Evolutionary conservation across 2,113 vertebrate genomes (phyloP), one percentile per base, ranked within the genome.

Genomic region (Apteryx owenii): DNA sequence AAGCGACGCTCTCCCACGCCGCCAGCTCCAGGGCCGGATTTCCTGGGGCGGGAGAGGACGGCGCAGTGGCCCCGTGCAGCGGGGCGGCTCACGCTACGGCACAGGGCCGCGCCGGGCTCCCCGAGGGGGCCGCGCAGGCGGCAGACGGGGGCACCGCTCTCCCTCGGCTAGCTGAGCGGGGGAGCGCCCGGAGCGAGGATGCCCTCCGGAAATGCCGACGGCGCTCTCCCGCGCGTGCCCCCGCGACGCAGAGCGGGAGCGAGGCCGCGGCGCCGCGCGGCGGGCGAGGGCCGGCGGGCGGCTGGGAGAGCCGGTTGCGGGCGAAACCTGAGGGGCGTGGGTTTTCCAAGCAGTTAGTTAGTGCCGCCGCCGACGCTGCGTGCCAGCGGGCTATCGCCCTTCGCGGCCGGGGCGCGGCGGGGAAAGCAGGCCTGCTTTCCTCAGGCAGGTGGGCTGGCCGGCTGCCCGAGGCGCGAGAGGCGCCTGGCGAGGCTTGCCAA

Each of bases 401-500:
- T 10, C 14, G 64, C 90, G 88, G 86, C 87, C 77, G 65, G 95
- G 95, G 96, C 7, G 91, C 3, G 92, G 93, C 51, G 0, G 80
- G 64, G 95, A 96, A 46, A 93, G 84, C 84, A 94, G 93, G 73
- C 75, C 89, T 96, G 95, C 91, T 95, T 95, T 68, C 89, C 93
- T 93, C 93, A 91, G 93, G 28, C 96, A 97, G 94, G 96, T 96
- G 94, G 87, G 89, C 84, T 95, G 95, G 93, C 89, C 56, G 84
- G 10, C 62, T 69, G 89, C 94, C 95, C 7, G 5, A 56, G 38
- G 36, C 69, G 21, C 85, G 91, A 80, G 86, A 72, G 86, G 71
- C 18, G 40, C 66, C 90, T 86, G 77, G 71, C 92, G 93, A 79
- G 91, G 50, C 61, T 62, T 89, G 92, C 89, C 77, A 83, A 70